phyloP scores from a whole-genome alignment of 2,113 vertebrate species.

The Recurvirostra avosetta region DNA sequence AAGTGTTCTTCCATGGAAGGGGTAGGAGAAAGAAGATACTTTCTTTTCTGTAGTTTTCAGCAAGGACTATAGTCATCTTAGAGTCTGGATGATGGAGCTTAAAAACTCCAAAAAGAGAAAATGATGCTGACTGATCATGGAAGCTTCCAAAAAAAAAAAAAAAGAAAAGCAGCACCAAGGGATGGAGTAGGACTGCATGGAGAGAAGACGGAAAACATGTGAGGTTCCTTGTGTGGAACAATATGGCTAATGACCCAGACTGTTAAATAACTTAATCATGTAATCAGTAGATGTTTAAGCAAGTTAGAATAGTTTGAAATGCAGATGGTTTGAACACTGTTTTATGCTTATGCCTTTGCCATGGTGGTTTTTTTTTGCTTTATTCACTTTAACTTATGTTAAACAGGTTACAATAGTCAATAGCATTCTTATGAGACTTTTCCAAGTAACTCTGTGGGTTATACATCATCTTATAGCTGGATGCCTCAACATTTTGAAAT shows the following conservation, averaged over 20 bases:
- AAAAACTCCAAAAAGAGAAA: neutral
- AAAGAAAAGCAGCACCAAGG: neutral
- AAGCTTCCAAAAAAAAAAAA: neutral
- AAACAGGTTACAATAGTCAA: neutral
- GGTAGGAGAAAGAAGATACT: neutral
- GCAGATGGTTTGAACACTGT: neutral
- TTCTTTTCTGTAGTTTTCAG: neutral
- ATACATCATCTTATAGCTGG: neutral
- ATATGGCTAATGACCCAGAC: neutral
- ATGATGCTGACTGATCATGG: neutral
- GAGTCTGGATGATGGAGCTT: neutral
- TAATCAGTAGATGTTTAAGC: neutral
- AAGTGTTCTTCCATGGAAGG: neutral
- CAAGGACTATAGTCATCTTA: neutral
- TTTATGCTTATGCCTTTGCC: neutral
- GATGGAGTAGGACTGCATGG: neutral
- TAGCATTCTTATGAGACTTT: neutral
- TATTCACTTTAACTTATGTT: neutral
- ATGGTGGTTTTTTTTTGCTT: neutral
- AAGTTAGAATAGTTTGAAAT: neutral
- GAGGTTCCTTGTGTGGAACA: neutral
- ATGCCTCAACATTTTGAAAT: neutral
- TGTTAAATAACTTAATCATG: neutral
- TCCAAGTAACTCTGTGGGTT: neutral
- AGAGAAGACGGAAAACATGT: neutral